phyloP scores from a whole-genome alignment of 2,797 vertebrate species.

The Florisuga fusca region DNA sequence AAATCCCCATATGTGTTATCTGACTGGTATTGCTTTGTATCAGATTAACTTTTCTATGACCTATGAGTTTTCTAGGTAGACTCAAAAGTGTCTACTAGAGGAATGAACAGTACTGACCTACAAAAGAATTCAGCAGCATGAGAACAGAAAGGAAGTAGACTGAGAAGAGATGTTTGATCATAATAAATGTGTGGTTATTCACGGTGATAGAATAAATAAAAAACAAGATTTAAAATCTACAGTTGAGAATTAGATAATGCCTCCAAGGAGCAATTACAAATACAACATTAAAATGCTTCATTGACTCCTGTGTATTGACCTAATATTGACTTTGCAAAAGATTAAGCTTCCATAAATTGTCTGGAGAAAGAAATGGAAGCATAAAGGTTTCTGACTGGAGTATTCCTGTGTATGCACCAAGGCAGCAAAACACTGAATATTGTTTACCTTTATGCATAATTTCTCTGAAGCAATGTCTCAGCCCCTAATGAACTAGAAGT shows the following conservation, averaged over 20 bases:
- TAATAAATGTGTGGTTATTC: constrained; percentile 3
- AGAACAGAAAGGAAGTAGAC: not conserved
- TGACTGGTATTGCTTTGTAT: not conserved
- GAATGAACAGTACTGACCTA: not conserved
- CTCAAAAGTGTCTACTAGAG: not conserved
- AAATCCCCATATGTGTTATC: not conserved
- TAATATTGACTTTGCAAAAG: constrained; percentile 43
- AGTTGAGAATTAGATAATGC: not conserved
- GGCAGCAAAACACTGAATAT: not conserved
- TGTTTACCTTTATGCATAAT: constrained; percentile 20
- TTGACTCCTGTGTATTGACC: constrained; percentile 28
- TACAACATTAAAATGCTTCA: not conserved
- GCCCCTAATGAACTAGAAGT: not conserved
- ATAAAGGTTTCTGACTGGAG: not conserved
- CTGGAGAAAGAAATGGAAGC: not conserved
- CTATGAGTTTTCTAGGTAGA: not conserved
- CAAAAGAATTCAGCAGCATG: not conserved
- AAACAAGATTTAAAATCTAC: not conserved
- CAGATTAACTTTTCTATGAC: not conserved
- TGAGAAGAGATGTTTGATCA: not conserved
- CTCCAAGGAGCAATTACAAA: not conserved
- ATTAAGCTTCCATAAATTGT: constrained; percentile 1
- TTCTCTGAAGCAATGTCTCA: not conserved
- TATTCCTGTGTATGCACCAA: not conserved
- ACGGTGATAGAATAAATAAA: constrained; percentile 7